Evolutionary conservation across 2,113 vertebrate species (phyloP), one percentile per base, ranked within the genome.

Genomic region (Phaethon lepturus): DNA sequence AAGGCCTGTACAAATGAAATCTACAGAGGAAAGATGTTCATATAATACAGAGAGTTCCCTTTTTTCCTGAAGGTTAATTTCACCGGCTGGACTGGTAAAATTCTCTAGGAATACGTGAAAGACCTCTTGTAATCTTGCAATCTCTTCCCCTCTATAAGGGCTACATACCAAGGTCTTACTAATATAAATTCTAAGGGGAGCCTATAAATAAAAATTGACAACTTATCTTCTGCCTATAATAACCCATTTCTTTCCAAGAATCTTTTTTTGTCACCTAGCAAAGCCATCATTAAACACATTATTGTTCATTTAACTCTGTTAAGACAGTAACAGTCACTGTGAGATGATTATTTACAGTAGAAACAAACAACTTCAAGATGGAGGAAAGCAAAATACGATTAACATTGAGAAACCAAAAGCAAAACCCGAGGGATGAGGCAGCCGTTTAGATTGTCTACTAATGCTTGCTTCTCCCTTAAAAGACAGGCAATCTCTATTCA

Each of bases 41-140:
- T 33, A 38, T 52, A 83, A 86, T 62, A 77, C 3, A 76, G 67
- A 56, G 82, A 86, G 44, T 66, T 92, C 45, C 60, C 67, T 60
- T 90, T 91, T 82, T 86, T 86, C 45, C 62, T 80, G 45, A 22
- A 29, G 63, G 77, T 86, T 91, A 86, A 94, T 96, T 96, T 96
- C 83, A 84, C 76, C 73, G 88, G 68, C 56, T 86, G 79, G 76
- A 86, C 80, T 93, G 69, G 64, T 81, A 96, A 93, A 86, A 88
- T 50, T 74, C 71, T 86, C 66, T 76, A 78, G 50, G 86, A 95
- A 95, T 73, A 92, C 76, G 67, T 95, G 86, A 95, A 91, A 96
- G 75, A 77, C 67, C 66, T 86, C 78, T 63, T 95, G 71, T 68
- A 94, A 90, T 93, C 81, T 92, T 90, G 40, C 53, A 93, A 62